Conservation (phyloP, 2,888 invertebrate genomes). For the Lasioglossum marginatum region DNA sequence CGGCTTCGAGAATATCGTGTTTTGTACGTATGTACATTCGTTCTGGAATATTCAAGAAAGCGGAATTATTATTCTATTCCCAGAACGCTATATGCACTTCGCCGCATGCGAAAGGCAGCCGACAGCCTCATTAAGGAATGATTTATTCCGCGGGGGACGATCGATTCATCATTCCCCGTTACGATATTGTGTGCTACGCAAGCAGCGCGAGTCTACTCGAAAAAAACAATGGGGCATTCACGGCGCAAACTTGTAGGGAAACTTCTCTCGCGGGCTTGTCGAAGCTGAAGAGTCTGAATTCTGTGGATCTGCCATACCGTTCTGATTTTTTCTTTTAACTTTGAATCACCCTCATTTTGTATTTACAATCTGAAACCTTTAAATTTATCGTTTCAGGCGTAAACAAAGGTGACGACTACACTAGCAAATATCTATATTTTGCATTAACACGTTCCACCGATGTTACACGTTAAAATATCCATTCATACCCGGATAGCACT, state of each 20-base stretch:
- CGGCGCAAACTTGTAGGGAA: background rate
- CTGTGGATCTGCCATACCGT: too few relatives aligned
- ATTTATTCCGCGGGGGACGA: slow-evolving; percentile 1
- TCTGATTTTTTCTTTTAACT: too few relatives aligned
- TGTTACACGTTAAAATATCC: too few relatives aligned
- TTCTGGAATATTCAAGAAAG: background rate
- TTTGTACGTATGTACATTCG: background rate
- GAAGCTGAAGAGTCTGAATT: too few relatives aligned
- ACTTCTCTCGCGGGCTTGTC: background rate
- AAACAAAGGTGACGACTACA: too few relatives aligned
- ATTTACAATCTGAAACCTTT: too few relatives aligned
- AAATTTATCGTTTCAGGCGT: too few relatives aligned
- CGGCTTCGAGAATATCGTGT: background rate
- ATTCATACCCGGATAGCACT: too few relatives aligned
- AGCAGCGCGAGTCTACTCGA: background rate
- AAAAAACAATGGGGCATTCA: background rate
- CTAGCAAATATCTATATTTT: too few relatives aligned
- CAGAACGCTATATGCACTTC: background rate
- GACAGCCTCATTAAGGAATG: slow-evolving; percentile 1
- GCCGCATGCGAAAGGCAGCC: background rate
- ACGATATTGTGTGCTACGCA: background rate
- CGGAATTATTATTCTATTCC: background rate
- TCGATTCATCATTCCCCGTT: slow-evolving; percentile 19
- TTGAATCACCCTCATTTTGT: too few relatives aligned
- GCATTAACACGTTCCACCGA: too few relatives aligned